A percentile compares a stretch with the other conserved stretches of the same genome.
Conservation (phyloP, 2,888 invertebrate species). For the Dryocosmus kuriphilus region DNA sequence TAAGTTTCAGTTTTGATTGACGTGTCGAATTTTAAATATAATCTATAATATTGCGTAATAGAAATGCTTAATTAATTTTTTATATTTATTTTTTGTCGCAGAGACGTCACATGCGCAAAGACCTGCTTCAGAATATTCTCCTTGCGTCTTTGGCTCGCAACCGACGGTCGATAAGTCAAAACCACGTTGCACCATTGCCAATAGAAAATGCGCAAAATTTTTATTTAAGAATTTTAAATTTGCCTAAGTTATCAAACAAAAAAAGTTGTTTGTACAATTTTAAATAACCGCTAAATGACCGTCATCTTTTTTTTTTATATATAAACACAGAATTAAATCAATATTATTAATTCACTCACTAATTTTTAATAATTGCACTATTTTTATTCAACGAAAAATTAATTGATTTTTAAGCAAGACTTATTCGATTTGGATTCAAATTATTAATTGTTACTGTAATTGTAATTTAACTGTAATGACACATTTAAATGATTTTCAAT, state of each 20-base stretch:
- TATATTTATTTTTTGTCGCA: background rate
- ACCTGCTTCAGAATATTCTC: background rate
- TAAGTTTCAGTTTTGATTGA: too few relatives aligned
- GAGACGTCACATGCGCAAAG: background rate
- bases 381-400: background rate
- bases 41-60: too few relatives aligned
- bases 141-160: background rate
- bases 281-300: too few relatives aligned
- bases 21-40: too few relatives aligned
- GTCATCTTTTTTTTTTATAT: background rate
- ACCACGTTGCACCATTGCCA: background rate
- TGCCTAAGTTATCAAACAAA: background rate
- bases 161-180: slow-evolving; percentile 4
- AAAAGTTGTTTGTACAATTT: too few relatives aligned
- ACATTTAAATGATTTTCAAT: too few relatives aligned
- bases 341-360: background rate
- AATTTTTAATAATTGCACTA: background rate
- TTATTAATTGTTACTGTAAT: too few relatives aligned
- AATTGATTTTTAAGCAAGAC: too few relatives aligned
- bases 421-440: too few relatives aligned
- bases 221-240: background rate
- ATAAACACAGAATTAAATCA: background rate
- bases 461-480: too few relatives aligned
- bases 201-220: background rate
- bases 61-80: too few relatives aligned